Evolutionary conservation across 2,888 invertebrate species (phyloP).

Genomic region (Oscheius sp.): DNA sequence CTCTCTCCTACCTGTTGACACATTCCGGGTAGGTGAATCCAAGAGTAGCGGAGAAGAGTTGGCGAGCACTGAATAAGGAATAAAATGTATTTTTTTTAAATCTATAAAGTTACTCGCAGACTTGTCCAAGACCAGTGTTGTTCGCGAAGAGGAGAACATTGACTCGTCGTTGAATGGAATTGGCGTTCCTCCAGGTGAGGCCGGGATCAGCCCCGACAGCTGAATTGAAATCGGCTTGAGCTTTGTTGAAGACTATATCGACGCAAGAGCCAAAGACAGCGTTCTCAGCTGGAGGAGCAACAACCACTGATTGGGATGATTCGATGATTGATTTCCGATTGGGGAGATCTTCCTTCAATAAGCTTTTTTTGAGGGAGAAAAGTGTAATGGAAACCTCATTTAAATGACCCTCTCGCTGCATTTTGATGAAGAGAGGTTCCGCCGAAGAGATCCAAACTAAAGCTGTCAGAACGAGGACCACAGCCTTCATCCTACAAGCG

Average conservation of each 20-base stretch:
- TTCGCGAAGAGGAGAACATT: constrained; percentile 31
- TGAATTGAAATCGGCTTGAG: constrained; percentile 8
- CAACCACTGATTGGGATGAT: not conserved
- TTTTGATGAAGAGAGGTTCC: not conserved
- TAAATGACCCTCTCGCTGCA: not conserved
- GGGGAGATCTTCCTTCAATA: not conserved
- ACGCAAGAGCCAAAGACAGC: not conserved
- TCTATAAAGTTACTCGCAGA: not conserved
- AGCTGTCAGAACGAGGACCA: not conserved
- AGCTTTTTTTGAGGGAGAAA: not conserved
- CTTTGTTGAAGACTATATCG: not conserved
- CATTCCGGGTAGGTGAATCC: constrained; percentile 40
- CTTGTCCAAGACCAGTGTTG: constrained; percentile 22
- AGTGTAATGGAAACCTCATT: not conserved
- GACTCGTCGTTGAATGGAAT: constrained; percentile 1
- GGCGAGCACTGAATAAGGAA: constrained; percentile 37
- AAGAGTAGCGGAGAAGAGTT: constrained; percentile 43
- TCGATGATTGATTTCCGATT: no score
- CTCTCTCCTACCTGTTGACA: constrained; percentile 35
- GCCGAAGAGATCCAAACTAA: not conserved
- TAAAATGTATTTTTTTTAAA: not conserved
- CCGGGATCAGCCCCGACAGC: not conserved
- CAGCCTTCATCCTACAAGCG: not conserved
- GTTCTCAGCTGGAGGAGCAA: constrained; percentile 1
- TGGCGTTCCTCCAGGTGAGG: constrained; percentile 26